Evolutionary conservation across 2,888 invertebrate genomes (phyloP), one percentile per base, ranked within the genome.

Genomic region (Drosophila fungiperda): DNA sequence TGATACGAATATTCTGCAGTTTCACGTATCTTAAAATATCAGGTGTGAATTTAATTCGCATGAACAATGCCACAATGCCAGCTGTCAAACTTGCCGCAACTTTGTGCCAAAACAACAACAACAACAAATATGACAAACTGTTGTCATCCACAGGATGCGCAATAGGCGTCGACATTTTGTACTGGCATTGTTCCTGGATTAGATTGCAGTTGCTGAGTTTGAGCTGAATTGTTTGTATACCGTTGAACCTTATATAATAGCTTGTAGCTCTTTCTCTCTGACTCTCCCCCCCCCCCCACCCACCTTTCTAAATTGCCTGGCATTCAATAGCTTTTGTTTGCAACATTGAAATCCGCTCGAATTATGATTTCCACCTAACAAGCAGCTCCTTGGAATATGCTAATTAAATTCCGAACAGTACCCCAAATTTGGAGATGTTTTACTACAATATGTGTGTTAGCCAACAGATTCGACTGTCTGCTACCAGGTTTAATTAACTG

Each of bases 141-240:
- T 17, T 40, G n/a, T 23, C 17, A 23, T 26, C 26, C 17, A 26
- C 32, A 36, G 38, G 15, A 23, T 35, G 23, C 48, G 17, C n/a
- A 29, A 29, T 1, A 48, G 40, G 23, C 33, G 17, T 8, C 9
- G 8, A 11, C 0, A 20, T 11, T 33, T 26, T 35, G 12, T n/a
- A 12, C n/a, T 20, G 45, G 52, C 32, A 76, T 86, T 86, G 86
- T 81, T 69, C 53, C 36, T 23, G 55, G 73, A 76, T 83, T 77
- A 72, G 70, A 67, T 59, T 83, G 77, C 80, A 73, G 63, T 70
- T 66, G 71, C 57, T 57, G 65, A 52, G 40, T 32, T 54, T 57
- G 53, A 55, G 23, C 20, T 48, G 68, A 69, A 80, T 80, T 70
- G 77, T 69, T 62, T 59, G 54, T 35, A 15, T 23, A 26, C 17